These are phyloP conservation scores for Isurus oxyrinchus DNA, from an alignment of 2,113 vertebrate genomes.

Conservation along the genomic window DNA sequence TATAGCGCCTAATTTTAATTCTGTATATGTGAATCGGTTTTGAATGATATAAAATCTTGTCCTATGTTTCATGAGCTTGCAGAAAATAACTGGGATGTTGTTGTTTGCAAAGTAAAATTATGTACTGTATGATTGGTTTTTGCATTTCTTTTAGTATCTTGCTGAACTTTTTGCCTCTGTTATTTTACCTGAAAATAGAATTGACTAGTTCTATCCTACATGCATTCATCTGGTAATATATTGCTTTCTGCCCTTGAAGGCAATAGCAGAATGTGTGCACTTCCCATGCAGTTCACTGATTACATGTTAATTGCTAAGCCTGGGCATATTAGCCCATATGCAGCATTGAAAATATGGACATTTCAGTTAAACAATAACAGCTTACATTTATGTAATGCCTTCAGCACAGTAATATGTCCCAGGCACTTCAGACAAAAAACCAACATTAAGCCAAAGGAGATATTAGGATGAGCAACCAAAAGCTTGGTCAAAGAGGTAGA, in stretches of 20 bases:
- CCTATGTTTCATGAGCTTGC: not conserved
- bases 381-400: not conserved
- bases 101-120: not conserved
- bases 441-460: not conserved
- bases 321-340: not conserved
- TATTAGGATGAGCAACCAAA: not conserved
- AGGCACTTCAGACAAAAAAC: not conserved
- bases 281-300: not conserved
- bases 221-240: not conserved
- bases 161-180: not conserved
- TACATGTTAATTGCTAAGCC: not conserved
- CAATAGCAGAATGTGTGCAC: not conserved
- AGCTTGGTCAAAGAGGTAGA: not conserved
- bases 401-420: not conserved
- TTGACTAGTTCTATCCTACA: not conserved
- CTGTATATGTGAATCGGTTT: not conserved
- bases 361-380: not conserved
- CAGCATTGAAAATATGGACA: not conserved
- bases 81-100: no score
- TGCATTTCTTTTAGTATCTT: not conserved
- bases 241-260: not conserved
- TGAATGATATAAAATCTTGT: not conserved
- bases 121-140: not conserved
- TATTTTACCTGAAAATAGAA: not conserved
- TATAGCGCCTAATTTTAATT: not conserved